Evolutionary conservation across 1,140 invertebrate genomes (phyloP), one percentile per base, ranked within the genome.

Genomic region (Kradibia gibbosae): DNA sequence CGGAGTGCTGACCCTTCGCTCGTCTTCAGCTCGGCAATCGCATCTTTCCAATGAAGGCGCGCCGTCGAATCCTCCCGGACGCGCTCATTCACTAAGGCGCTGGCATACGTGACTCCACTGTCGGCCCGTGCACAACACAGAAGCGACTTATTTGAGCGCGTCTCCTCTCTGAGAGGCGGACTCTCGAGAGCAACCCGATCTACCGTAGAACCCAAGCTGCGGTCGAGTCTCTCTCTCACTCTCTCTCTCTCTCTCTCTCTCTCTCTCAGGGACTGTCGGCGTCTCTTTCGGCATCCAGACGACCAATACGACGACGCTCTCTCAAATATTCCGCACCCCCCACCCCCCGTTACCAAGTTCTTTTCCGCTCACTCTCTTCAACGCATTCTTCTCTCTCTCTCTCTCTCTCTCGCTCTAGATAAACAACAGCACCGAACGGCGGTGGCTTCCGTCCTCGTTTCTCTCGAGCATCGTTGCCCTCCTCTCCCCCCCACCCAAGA

Each of bases 11-110:
- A n/a, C 11, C n/a, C 39, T 67, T n/a, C 15, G 67, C 31, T 2
- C 39, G 60, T 34, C 8, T 31, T 0, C 28, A 0, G 17, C 22
- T 78, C 28, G 28, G 42, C 22, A 39, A 78, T 67, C 76, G 60
- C 76, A 78, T 78, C n/a, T 70, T 70, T 70, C 22, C 62, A 50
- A n/a, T n/a, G 22, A 55, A 76, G 55, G 73, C 55, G 73, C 55
- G n/a, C 31, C 55, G 34, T 60, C 31, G 25, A 11, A 60, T 28
- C 55, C n/a, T 22, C 39, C 36, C 25, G 53, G 53, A 76, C 31
- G 20, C 31, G 53, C 53, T 72, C 25, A 28, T 72, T 72, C 39
- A 60, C 22, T 8, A 48, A 48, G 28, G 48, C 36, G 75, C 50
- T 48, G 42, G 65, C 75, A 77, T 77, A 77, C 75, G 75, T n/a